Evolutionary conservation across 2,797 vertebrate species (phyloP), one percentile per base, ranked within the genome.

Genomic region (Euthynnus affinis): DNA sequence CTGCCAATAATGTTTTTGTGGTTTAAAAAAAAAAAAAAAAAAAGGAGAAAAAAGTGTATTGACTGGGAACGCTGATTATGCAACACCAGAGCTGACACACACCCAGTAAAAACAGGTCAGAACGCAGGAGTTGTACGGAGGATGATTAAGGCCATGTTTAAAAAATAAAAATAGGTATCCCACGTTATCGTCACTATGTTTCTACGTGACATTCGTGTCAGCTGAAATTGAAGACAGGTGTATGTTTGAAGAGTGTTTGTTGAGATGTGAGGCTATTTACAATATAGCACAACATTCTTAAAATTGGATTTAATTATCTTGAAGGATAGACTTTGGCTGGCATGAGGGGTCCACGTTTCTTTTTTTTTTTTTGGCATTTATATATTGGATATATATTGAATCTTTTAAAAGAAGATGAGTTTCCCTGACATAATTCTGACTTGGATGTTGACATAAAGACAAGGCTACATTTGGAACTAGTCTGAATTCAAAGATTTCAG

Each of bases 1-100:
- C 34, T 61, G 17, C 15, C 46, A 62, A 23, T 61, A 18, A 60
- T 71, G n/a, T 72, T 44, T 67, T 57, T 46, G 23, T 75, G 32
- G 32, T 74, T 10, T 51, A 18, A 66, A n/a, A 12, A 40, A 12
- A 40, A 40, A 40, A 40, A 12, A 40, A 40, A 2, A 37, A 13
- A 56, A 18, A 62, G 18, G 3, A 40, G 1, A 13, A 42, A 42
- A 3, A 42, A 42, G 22, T 48, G 23, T 23, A 13, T 27, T 59
- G 20, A 78, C 14, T 60, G 23, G 6, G 18, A 37, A 60, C 25
- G 12, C 20, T 55, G 0, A 46, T 64, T 22, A 67, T 71, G 34
- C 46, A 55, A 48, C 40, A 57, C 14, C 56, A 66, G 25, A 76
- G 25, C 25, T 59, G 9, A 57, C 23, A 12, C 25, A 20, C 27